Conservation (phyloP, 1,140 invertebrate genomes). For the Camponotus vicinus region DNA sequence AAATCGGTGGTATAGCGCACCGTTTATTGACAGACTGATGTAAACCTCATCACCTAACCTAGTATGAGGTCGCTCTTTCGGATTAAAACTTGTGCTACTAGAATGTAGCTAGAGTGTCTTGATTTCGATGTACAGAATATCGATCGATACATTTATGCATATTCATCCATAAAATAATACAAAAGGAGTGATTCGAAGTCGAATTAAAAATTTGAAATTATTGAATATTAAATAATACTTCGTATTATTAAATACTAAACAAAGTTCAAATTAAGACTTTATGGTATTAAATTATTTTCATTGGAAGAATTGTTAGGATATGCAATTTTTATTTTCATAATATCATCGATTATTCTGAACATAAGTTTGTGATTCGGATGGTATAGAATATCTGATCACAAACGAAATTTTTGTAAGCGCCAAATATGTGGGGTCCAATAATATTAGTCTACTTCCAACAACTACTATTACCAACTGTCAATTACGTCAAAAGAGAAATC, state of each 20-base stretch:
- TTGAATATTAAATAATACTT: no score
- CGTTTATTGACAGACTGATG: conserved; percentile 47
- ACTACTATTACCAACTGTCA: conserved; percentile 45
- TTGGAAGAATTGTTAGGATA: background rate
- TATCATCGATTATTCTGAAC: conserved; percentile 8
- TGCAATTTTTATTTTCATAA: background rate
- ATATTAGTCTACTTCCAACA: conserved; percentile 69
- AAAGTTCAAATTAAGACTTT: background rate
- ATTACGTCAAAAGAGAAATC: conserved; percentile 35
- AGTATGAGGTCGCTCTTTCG: conserved; percentile 46
- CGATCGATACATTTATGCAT: background rate
- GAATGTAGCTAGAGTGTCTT: conserved; percentile 22
- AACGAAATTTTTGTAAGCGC: background rate
- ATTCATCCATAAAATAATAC: background rate
- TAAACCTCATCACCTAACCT: conserved; percentile 20
- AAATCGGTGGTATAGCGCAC: conserved; percentile 52
- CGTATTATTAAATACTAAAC: no score
- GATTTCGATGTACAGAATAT: background rate
- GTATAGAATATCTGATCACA: background rate
- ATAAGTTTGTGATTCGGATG: background rate
- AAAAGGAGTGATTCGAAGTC: background rate
- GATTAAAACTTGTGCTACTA: conserved; percentile 22
- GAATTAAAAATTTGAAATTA: background rate
- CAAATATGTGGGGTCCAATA: conserved; percentile 39
- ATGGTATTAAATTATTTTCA: conserved; percentile 4